Percentiles rank a stretch among this genome's conserved stretches.
Evolutionary conservation across 2,113 vertebrate species (phyloP).

Genomic region (Candoia aspera): DNA sequence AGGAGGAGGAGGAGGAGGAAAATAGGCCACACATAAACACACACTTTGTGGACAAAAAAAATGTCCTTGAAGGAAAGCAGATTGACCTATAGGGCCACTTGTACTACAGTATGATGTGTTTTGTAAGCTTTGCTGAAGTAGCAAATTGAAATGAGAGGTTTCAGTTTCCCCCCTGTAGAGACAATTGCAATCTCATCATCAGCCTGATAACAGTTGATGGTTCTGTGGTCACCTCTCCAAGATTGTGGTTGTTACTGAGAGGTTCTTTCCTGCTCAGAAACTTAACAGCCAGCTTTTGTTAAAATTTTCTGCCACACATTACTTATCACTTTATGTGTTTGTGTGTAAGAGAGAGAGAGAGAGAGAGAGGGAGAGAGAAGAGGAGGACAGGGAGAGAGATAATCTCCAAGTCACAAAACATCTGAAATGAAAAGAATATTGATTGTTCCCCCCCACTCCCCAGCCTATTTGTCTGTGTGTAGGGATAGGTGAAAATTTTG

Average conservation of each 20-base stretch:
- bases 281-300: constrained; percentile 4
- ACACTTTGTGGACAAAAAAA: neutral
- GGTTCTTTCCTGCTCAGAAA: neutral
- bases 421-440: neutral
- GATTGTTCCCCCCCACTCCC: neutral
- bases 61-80: constrained; percentile 19
- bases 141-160: constrained; percentile 41
- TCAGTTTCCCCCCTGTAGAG: constrained; percentile 35
- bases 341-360: neutral
- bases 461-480: neutral
- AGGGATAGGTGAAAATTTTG: neutral
- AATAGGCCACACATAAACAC: neutral
- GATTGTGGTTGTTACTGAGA: constrained; percentile 30
- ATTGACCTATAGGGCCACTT: neutral
- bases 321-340: neutral
- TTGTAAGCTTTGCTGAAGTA: constrained; percentile 40
- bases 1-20: too few species aligned
- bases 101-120: constrained; percentile 16
- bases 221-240: constrained; percentile 30
- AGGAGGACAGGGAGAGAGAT: neutral
- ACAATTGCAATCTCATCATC: constrained; percentile 35
- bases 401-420: neutral
- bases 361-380: neutral
- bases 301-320: neutral
- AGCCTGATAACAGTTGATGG: constrained; percentile 32